Percentiles rank a stretch among this genome's conserved stretches.
phyloP scores from a whole-genome alignment of 2,888 invertebrate genomes.

The Dascillus cervinus region DNA sequence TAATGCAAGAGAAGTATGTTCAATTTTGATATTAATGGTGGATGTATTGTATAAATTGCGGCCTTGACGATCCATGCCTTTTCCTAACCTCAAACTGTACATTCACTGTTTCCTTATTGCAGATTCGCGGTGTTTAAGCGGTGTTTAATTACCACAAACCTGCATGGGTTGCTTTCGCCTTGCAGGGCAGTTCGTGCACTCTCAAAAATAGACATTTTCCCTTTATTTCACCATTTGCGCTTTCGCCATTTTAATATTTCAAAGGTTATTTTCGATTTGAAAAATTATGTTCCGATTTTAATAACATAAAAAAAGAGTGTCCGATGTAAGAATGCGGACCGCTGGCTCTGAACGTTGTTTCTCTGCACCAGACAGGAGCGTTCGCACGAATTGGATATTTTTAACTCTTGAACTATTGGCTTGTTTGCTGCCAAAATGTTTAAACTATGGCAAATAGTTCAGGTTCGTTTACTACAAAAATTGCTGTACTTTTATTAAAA shows the following conservation, averaged over 20 bases:
- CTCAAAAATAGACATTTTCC: too few species aligned
- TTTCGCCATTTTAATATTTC: too few species aligned
- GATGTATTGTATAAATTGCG: slow-evolving; percentile 9
- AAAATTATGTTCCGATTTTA: too few species aligned
- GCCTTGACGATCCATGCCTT: slow-evolving; percentile 5
- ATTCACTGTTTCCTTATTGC: slow-evolving; percentile 18
- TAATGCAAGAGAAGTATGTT: slow-evolving; percentile 29
- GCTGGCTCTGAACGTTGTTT: slow-evolving; percentile 15
- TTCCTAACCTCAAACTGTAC: slow-evolving; percentile 29
- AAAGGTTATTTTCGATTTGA: too few species aligned
- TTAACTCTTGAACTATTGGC: slow-evolving; percentile 40
- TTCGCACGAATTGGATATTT: slow-evolving; percentile 34
- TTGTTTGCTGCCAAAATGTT: slow-evolving; percentile 40
- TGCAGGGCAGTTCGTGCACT: too few species aligned
- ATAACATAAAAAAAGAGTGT: slow-evolving; percentile 8
- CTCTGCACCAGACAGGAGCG: slow-evolving; percentile 14
- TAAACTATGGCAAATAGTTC: slow-evolving; percentile 40
- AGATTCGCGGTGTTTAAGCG: too few species aligned
- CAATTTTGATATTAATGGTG: slow-evolving; percentile 6
- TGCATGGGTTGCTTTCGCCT: too few species aligned
- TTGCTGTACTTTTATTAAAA: slow-evolving; percentile 17
- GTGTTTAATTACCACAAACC: too few species aligned
- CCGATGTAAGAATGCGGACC: slow-evolving; percentile 13
- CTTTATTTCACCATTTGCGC: too few species aligned
- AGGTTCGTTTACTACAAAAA: slow-evolving; percentile 35